Base-by-base conservation (phyloP, 2,888 invertebrate genomes). In the Euclidia mi region DNA sequence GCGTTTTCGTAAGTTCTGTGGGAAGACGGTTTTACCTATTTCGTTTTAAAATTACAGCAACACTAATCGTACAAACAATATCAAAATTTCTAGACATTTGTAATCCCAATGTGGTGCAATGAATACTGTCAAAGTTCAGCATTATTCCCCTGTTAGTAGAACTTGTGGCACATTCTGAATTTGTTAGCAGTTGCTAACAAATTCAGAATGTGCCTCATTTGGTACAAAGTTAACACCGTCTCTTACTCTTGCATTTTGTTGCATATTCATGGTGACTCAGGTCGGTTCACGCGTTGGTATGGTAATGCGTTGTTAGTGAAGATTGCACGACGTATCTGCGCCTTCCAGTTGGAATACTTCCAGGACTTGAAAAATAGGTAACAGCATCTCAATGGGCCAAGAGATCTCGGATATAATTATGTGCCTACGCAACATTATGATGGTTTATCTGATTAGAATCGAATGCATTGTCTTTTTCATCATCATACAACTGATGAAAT, bases 181-280 rank as follows among this genome's bases (percentile, higher is more conserved):
- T n/a, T n/a, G n/a, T n/a, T n/a, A n/a, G n/a, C n/a, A 56, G 49
- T 42, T 43, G 56, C 58, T 61, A 75, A 69, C 65, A 64, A 68
- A 78, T 72, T 66, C 75, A 74, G 65, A 69, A 71, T 67, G 74
- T 60, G 59, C 69, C 71, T 76, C 77, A 76, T 77, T 79, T 57
- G 59, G 67, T 65, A n/a, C n/a, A n/a, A n/a, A n/a, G n/a, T n/a
- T n/a, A n/a, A n/a, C n/a, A n/a, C n/a, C n/a, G n/a, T n/a, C n/a
- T n/a, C n/a, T n/a, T n/a, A n/a, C n/a, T n/a, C n/a, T 43, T 44
- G 55, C 43, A 52, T 49, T 57, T 56, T 52, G 38, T 65, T 79
- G 74, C 79, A 79, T 77, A 79, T 81, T 79, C 79, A 76, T 76
- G n/a, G n/a, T 65, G 65, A 68, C 50, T 62, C 60, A 50, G 59